Percentiles rank a stretch among this genome's conserved stretches.
Evolutionary conservation across 1,140 invertebrate species (phyloP).

Genomic region (Penaeus japonicus): DNA sequence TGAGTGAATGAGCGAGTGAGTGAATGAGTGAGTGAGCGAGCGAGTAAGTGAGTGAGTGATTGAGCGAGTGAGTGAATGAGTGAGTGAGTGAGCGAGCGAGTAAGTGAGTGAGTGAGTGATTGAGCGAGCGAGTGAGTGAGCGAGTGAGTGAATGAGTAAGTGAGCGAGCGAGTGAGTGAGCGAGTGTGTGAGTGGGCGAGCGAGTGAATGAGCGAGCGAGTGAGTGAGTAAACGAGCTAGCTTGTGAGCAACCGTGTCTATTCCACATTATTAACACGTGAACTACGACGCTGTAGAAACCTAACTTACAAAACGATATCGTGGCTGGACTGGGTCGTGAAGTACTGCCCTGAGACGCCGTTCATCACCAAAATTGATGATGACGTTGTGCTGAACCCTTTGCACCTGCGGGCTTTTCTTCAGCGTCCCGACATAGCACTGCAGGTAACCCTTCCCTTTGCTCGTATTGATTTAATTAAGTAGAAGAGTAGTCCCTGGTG

Average conservation of each 20-base stretch:
- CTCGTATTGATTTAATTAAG: no score
- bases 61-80: background rate
- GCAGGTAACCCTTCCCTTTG: no score
- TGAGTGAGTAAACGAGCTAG: background rate
- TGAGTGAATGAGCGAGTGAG: background rate
- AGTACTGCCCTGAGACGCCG: slow-evolving; percentile 45
- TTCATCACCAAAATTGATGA: slow-evolving; percentile 60
- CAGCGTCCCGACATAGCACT: background rate
- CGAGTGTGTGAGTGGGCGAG: background rate
- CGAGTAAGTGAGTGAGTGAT: background rate
- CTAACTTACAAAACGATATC: slow-evolving; percentile 52
- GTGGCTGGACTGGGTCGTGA: slow-evolving; percentile 43
- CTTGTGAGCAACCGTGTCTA: no score
- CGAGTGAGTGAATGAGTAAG: background rate
- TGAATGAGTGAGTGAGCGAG: background rate
- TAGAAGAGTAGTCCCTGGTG: no score
- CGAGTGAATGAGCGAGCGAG: background rate
- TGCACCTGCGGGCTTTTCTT: slow-evolving; percentile 36
- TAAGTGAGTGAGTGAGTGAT: background rate
- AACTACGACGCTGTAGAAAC: background rate
- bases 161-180: background rate
- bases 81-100: background rate
- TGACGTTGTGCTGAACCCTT: slow-evolving; percentile 56
- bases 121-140: background rate
- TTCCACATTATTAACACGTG: no score